A percentile compares a stretch with the other conserved stretches of the same genome.
Evolutionary conservation across 92 coral and sea anemone species (phyloP).

Genomic region (Parazoanthus atlanticus): DNA sequence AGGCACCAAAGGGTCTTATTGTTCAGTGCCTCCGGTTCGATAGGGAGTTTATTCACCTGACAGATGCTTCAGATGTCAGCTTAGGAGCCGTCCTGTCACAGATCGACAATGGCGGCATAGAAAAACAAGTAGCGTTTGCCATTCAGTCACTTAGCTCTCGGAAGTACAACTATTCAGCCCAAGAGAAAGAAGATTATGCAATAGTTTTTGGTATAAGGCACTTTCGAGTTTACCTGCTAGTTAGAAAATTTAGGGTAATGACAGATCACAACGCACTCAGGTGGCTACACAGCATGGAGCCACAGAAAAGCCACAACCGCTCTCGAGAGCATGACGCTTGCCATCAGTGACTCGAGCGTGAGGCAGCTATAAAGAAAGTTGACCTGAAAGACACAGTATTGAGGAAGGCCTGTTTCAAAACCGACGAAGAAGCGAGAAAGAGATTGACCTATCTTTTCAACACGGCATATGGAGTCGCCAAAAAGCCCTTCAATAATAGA

Average conservation of each 20-base stretch:
- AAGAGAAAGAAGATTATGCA: constrained; percentile 55
- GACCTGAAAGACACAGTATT: constrained; percentile 28
- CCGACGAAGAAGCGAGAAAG: constrained; percentile 26
- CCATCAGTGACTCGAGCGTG: not conserved
- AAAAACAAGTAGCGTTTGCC: constrained; percentile 43
- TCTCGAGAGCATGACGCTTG: constrained; percentile 34
- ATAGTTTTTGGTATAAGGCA: constrained; percentile 35
- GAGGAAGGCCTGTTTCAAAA: constrained; percentile 34
- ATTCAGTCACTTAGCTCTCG: not conserved
- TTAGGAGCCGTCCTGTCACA: constrained; percentile 28
- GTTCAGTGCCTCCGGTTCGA: not conserved
- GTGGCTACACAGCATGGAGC: constrained; percentile 30
- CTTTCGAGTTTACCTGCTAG: constrained; percentile 39
- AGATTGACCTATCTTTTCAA: constrained; percentile 28
- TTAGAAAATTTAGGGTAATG: not conserved
- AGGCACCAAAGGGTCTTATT: too few species aligned
- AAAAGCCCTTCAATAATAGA: constrained; percentile 41
- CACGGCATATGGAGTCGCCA: constrained; percentile 47
- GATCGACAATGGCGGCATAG: constrained; percentile 27
- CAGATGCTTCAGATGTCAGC: constrained; percentile 29
- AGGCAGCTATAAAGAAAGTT: constrained; percentile 6
- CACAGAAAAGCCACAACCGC: constrained; percentile 44
- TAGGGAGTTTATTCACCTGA: constrained; percentile 9
- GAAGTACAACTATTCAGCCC: constrained; percentile 40
- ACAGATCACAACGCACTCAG: constrained; percentile 35